A percentile compares a stretch with the other conserved stretches of the same genome.
Evolutionary conservation across 2,797 vertebrate genomes (phyloP).

Genomic region (Acanthurus leucopareius): DNA sequence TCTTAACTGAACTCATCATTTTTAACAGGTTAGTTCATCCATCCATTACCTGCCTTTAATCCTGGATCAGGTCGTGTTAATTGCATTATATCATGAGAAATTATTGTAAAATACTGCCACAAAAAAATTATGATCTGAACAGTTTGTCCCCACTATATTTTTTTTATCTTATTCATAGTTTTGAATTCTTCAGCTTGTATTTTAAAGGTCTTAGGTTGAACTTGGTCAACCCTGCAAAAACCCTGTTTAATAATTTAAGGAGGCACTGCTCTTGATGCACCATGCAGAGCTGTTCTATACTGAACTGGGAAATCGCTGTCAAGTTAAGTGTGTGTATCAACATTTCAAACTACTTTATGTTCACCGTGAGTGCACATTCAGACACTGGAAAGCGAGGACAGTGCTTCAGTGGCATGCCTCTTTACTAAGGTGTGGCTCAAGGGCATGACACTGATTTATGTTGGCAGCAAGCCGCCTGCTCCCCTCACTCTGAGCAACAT

Average conservation of each 20-base stretch:
- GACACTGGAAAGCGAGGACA: constrained; percentile 31
- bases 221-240: not conserved
- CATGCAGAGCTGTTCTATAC: not conserved
- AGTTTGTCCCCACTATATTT: no score
- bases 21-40: no score
- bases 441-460: constrained; percentile 70
- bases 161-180: no score
- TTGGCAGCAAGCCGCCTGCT: constrained; percentile 53
- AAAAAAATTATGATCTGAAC: no score
- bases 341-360: constrained; percentile 7
- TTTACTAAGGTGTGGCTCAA: constrained; percentile 59
- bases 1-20: no score
- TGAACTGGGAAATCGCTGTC: not conserved
- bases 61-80: no score
- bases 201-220: not conserved
- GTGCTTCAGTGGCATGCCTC: constrained; percentile 3
- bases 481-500: constrained; percentile 34
- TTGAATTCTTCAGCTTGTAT: no score
- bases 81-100: no score
- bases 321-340: constrained; percentile 4
- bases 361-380: constrained; percentile 18
- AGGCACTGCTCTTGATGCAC: no score
- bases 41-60: no score
- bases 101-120: no score
- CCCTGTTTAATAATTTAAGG: no score